Conservation (phyloP, 1,140 invertebrate genomes). For the Ganaspis sp. region DNA sequence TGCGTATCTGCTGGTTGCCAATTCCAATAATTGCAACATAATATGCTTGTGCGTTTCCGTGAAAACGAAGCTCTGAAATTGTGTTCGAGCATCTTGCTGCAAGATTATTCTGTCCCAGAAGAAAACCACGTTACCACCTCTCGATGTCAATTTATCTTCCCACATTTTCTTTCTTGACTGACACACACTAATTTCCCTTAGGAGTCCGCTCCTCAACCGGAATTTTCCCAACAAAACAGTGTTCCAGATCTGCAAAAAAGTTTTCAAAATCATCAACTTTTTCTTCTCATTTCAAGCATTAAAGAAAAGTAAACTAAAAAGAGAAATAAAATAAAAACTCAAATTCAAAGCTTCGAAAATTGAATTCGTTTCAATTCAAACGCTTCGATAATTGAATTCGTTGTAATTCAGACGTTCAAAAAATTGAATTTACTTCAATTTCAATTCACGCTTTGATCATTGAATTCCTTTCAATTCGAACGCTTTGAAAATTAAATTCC, state of each 20-base stretch:
- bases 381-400: too few relatives aligned
- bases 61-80: constrained; percentile 68
- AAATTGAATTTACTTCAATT: too few relatives aligned
- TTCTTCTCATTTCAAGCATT: too few relatives aligned
- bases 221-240: constrained; percentile 78
- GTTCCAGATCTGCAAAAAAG: constrained; percentile 79
- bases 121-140: constrained; percentile 79
- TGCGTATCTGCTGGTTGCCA: constrained; percentile 83
- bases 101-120: constrained; percentile 81
- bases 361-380: too few relatives aligned
- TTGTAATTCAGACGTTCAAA: too few relatives aligned
- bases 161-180: constrained; percentile 79
- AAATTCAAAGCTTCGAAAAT: too few relatives aligned
- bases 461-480: too few relatives aligned
- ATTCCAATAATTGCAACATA: constrained; percentile 80
- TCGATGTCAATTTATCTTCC: constrained; percentile 80
- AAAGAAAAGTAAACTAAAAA: too few relatives aligned
- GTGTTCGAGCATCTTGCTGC: constrained; percentile 83
- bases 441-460: too few relatives aligned
- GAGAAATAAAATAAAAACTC: too few relatives aligned
- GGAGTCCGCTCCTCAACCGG: constrained; percentile 75
- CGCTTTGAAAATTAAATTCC: too few relatives aligned
- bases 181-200: constrained; percentile 79
- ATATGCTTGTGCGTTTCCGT: constrained; percentile 80
- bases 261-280: too few relatives aligned